Evolutionary conservation across 53 echinoderm and acorn worm genomes (phyloP).

Genomic region (Hippasteria phrygiana): DNA sequence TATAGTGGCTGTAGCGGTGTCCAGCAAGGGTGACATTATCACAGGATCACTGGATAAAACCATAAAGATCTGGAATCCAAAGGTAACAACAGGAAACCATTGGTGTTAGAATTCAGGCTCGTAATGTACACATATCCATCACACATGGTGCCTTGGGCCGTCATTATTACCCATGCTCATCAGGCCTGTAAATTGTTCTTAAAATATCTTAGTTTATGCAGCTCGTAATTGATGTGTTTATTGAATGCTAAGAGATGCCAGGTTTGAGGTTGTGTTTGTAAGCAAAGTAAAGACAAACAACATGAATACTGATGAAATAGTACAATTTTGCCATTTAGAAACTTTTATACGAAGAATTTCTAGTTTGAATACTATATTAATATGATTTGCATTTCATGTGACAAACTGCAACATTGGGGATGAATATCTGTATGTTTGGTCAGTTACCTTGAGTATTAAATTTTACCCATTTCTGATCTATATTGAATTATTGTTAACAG

Average conservation of each 20-base stretch:
- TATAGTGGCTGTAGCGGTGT: conserved; percentile 84
- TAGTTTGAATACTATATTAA: too few species aligned
- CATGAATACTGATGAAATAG: too few species aligned
- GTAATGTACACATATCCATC: too few species aligned
- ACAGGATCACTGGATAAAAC: conserved; percentile 91
- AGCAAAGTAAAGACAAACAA: too few species aligned
- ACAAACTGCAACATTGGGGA: background rate
- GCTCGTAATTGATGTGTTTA: too few species aligned
- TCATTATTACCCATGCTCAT: background rate
- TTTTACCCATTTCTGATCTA: background rate
- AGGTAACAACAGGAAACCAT: conserved; percentile 54
- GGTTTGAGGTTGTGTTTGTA: too few species aligned
- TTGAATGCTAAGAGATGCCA: too few species aligned
- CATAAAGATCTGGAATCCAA: conserved; percentile 87
- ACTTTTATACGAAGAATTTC: too few species aligned
- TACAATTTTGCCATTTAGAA: too few species aligned
- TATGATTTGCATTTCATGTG: too few species aligned
- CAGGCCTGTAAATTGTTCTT: background rate
- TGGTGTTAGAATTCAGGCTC: background rate
- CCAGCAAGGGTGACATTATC: conserved; percentile 79
- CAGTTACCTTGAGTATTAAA: background rate
- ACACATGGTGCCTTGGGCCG: too few species aligned
- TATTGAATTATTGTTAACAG: conserved; percentile 32
- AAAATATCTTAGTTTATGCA: too few species aligned
- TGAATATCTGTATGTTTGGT: background rate